Evolutionary conservation across 2,888 invertebrate genomes (phyloP).

Genomic region (Megaustenia siamemsis): DNA sequence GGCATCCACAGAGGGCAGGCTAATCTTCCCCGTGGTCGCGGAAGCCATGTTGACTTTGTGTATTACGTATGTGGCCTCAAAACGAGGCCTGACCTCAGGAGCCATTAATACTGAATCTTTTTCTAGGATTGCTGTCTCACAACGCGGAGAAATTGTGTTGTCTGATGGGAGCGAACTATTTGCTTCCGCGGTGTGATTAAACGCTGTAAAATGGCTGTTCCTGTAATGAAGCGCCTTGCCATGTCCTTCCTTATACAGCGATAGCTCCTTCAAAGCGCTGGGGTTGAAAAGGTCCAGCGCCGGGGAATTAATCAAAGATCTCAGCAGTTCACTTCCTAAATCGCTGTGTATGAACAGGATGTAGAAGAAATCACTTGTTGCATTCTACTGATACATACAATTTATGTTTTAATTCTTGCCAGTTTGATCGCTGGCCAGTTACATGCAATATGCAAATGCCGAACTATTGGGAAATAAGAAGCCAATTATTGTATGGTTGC

Average conservation of each 20-base stretch:
- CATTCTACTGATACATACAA: too few relatives aligned
- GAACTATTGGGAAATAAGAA: neutral
- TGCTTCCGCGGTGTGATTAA: constrained; percentile 47
- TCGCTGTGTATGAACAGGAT: constrained; percentile 3
- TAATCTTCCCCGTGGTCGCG: constrained; percentile 44
- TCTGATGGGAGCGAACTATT: constrained; percentile 48
- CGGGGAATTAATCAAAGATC: constrained; percentile 44
- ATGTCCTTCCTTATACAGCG: constrained; percentile 1
- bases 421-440: neutral
- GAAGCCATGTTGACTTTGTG: constrained; percentile 57
- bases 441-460: too few relatives aligned
- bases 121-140: constrained; percentile 54
- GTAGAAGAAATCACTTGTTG: constrained; percentile 10
- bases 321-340: constrained; percentile 20
- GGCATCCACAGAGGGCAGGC: constrained; percentile 25
- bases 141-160: constrained; percentile 51
- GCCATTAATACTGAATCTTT: constrained; percentile 62
- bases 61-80: constrained; percentile 60
- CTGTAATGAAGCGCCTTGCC: constrained; percentile 33
- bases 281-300: constrained; percentile 29
- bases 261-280: neutral
- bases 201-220: constrained; percentile 40
- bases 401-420: constrained; percentile 2
- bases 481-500: neutral
- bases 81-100: constrained; percentile 49